Base-by-base conservation (phyloP, 1,140 invertebrate genomes). In the Drosophila azteca region DNA sequence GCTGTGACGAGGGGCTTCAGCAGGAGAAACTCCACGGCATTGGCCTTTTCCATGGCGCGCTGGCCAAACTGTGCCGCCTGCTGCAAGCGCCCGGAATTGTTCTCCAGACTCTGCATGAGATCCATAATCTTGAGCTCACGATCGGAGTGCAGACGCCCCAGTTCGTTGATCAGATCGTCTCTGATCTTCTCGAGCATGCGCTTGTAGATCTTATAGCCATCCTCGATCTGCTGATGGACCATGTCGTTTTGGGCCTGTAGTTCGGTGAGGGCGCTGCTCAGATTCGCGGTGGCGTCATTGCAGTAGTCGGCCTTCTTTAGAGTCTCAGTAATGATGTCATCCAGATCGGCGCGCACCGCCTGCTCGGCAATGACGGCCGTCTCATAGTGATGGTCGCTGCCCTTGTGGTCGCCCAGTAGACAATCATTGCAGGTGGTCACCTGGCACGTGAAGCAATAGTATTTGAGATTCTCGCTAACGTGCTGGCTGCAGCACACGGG, bases 71-170 rank as follows among this genome's bases (percentile, higher is more conserved):
- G 95, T 76, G 95, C 96, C 15, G 96, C 97, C 90, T 96, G 95
- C 84, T 97, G 96, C 63, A 98, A 95, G 79, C 95, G 95, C 66
- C 95, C 96, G 67, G 95, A 94, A 3, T 94, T 95, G 90, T 96
- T 96, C 87, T 96, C 95, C 50, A 97, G 93, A 66, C 94, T 94
- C 92, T 97, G 95, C 85, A 96, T 96, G 39, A 96, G 93, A 78
- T 97, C 96, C 96, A 97, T 97, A 20, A 97, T 95, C 91, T 96
- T 95, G 4, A 98, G 92, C 92, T 98, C 97, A 72, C 96, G 94
- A 81, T 96, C 94, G 29, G 95, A 96, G 90, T 98, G 97, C 51
- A 97, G 91, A 73, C 94, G 93, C 75, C 96, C 95, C 15, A 98
- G 93, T 85, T 97, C 95, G 65, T 95, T 93, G 2, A 98, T 91